Base-by-base conservation (phyloP, 2,113 vertebrate genomes). In the Centropus unirufus region DNA sequence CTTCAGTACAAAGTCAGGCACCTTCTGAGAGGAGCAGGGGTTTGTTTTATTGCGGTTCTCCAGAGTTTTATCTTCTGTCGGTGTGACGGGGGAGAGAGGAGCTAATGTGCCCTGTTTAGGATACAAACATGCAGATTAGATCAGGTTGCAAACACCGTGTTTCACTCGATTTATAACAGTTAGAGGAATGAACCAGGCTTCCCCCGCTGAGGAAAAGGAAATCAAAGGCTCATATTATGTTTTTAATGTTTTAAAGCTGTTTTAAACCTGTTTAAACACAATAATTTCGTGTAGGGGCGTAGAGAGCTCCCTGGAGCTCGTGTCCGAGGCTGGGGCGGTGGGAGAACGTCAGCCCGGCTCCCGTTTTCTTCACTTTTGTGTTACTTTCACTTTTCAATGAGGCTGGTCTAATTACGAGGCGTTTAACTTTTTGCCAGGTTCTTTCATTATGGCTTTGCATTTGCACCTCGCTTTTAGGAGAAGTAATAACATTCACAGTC, bases 401-500 rank as follows among this genome's bases (percentile, higher is more conserved):
- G 96, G 91, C 90, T 75, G 29, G 84, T 95, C 76, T 98, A 98
- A 98, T 98, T 98, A 98, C 89, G 63, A 96, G 97, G 96, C 98
- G 57, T 98, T 98, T 98, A 98, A 98, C 98, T 98, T 98, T 98
- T 98, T 98, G 97, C 97, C 96, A 98, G 97, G 59, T 92, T 95
- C 97, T 98, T 98, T 98, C 97, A 98, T 96, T 97, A 96, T 75
- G 70, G 95, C 95, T 96, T 95, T 93, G 97, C 97, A 89, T 98
- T 98, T 98, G 97, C 97, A 97, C 98, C 94, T 97, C 97, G 88
- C 94, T 72, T 97, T 97, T 97, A 97, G 96, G 83, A 89, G 83
- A 98, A 98, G 97, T 98, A 98, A 98, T 98, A 98, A 98, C 98
- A 97, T 98, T 98, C 98, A 44, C 98, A 98, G 98, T 98, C 94